A percentile compares a stretch with the other conserved stretches of the same genome.
Evolutionary conservation across 2,888 invertebrate species (phyloP).

Genomic region (Parasteatoda lunata): DNA sequence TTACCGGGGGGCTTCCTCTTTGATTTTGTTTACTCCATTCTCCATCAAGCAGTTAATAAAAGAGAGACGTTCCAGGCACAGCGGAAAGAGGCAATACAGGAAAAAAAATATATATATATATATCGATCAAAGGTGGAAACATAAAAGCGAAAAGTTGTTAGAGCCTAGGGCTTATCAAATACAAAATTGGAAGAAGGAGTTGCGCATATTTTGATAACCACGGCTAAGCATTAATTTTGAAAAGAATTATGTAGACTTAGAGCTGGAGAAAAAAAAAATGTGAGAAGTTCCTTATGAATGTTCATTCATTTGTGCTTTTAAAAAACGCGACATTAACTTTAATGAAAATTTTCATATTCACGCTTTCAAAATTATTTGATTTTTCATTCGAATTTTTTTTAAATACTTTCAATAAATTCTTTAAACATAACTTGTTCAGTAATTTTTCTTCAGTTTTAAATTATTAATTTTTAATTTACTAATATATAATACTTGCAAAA

Average conservation of each 20-base stretch:
- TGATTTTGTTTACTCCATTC: slow-evolving; percentile 2
- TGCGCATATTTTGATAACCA: background rate
- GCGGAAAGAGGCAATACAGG: background rate
- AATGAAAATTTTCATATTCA: background rate
- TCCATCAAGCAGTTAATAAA: slow-evolving; percentile 5
- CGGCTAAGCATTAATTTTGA: background rate
- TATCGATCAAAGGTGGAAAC: background rate
- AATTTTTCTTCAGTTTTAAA: too few species aligned
- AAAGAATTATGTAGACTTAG: background rate
- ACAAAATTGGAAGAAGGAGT: slow-evolving; percentile 28
- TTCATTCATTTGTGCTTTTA: background rate
- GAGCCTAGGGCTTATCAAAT: slow-evolving; percentile 42
- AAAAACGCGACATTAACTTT: background rate
- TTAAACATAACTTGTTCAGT: too few species aligned
- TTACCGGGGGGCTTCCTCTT: slow-evolving; percentile 1
- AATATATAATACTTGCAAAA: too few species aligned
- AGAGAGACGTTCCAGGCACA: background rate
- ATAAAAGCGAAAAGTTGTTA: slow-evolving; percentile 39
- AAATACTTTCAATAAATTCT: too few species aligned
- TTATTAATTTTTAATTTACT: too few species aligned
- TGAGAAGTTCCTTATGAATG: background rate
- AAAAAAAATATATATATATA: background rate
- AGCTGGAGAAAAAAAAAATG: background rate
- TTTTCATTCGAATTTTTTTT: too few species aligned
- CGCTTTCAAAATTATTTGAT: background rate